Evolutionary conservation across 2,113 vertebrate genomes (phyloP), one percentile per base, ranked within the genome.

Genomic region (Tetraodon nigroviridis): DNA sequence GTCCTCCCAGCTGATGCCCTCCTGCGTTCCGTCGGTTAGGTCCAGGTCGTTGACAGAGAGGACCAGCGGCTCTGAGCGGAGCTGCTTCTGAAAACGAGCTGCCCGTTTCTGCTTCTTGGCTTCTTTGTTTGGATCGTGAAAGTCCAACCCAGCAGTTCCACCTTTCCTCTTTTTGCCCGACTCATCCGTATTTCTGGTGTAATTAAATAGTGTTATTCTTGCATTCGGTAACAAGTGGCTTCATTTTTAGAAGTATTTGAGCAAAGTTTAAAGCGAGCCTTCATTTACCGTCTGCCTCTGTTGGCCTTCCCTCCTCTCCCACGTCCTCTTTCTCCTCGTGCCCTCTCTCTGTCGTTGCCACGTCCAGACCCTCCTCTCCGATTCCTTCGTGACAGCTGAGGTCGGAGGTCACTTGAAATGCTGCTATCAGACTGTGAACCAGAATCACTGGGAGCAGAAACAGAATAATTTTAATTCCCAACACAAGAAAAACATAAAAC

Each of bases 51-150:
- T 90, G 67, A 96, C 89, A 65, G 93, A 93, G 46, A 96, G 85
- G 56, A 96, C 91, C 54, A 96, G 86, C 3, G 94, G 94, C 76
- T 94, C 94, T 0, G 92, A 87, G 44, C 94, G 92, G 54, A 95
- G 86, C 70, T 92, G 92, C 70, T 93, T 94, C 77, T 95, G 93
- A 83, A 96, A 95, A 17, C 93, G 91, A 1, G 93, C 93, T 0
- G 94, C 94, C 17, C 94, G 84, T 68, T 89, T 93, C 83, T 95
- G 93, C 69, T 93, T 95, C 75, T 96, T 97, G 24, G 92, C 91
- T 66, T 96, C 94, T 0, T 90, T 90, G 71, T 94, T 92, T 0
- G 94, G 94, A 61, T 97, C 94, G 2, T 94, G 93, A 29, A 94
- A 93, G 22, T 93, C 94, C 55, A 94, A 67, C 0, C 90, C 89